Evolutionary conservation across 2,797 vertebrate species (phyloP).

Genomic region (Aulostomus chinensis): DNA sequence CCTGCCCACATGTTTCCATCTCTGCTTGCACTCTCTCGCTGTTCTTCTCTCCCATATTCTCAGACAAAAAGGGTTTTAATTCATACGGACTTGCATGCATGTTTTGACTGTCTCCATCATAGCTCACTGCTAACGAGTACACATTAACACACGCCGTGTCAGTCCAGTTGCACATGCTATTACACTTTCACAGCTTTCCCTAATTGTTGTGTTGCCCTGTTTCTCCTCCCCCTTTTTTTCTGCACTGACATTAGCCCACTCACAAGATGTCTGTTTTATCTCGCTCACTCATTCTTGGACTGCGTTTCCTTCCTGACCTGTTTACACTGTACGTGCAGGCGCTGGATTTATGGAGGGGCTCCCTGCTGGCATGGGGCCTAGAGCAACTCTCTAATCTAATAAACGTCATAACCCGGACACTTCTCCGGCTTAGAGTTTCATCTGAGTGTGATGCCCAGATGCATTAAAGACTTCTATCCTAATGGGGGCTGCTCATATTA

Average conservation of each 20-base stretch:
- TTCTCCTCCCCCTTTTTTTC: constrained; percentile 3
- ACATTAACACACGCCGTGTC: constrained; percentile 11
- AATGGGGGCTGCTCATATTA: constrained; percentile 16
- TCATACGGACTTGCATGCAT: neutral
- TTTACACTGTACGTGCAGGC: constrained; percentile 29
- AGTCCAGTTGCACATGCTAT: constrained; percentile 11
- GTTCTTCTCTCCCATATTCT: constrained; percentile 15
- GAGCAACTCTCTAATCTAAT: constrained; percentile 59
- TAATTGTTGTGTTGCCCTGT: constrained; percentile 20
- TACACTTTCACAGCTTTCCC: constrained; percentile 26
- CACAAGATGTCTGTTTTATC: constrained; percentile 20
- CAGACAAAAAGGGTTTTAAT: constrained; percentile 12
- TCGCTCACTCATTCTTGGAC: constrained; percentile 5
- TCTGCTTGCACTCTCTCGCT: constrained; percentile 30
- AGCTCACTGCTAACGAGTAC: neutral
- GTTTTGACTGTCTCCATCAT: no score
- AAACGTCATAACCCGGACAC: constrained; percentile 45
- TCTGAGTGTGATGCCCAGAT: constrained; percentile 32
- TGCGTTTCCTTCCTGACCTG: constrained; percentile 18
- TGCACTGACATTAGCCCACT: constrained; percentile 2
- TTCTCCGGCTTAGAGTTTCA: constrained; percentile 24
- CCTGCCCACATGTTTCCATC: constrained; percentile 27
- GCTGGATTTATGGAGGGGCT: constrained; percentile 28
- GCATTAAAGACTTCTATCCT: constrained; percentile 24
- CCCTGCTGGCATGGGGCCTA: constrained; percentile 38